Evolutionary conservation across 2,113 vertebrate genomes (phyloP).

Genomic region (Corynorhinus townsendii): DNA sequence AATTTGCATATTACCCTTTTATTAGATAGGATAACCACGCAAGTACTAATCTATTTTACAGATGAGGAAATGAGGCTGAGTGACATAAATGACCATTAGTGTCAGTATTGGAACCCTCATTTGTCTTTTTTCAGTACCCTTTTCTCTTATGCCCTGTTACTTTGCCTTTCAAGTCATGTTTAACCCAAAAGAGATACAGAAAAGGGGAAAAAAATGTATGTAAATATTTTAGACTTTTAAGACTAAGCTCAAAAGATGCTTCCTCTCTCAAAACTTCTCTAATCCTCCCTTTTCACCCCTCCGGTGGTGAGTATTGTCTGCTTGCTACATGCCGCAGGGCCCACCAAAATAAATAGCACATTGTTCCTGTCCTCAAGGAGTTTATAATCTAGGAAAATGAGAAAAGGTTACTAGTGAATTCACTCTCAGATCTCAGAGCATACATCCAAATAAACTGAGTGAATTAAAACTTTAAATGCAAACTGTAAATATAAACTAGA

Average conservation of each 20-base stretch:
- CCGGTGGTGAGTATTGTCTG: not conserved
- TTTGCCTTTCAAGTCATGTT: not conserved
- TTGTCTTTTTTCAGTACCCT: not conserved
- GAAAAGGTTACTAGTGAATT: not conserved
- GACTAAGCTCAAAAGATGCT: not conserved
- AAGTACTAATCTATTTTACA: not conserved
- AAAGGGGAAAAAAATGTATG: not conserved
- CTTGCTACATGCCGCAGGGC: not conserved
- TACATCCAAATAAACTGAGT: not conserved
- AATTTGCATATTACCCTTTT: too few relatives aligned
- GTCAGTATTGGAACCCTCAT: not conserved
- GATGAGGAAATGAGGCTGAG: not conserved
- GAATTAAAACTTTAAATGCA: not conserved
- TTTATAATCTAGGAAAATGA: not conserved
- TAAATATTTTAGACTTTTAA: not conserved
- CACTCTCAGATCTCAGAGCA: not conserved
- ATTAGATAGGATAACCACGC: not conserved
- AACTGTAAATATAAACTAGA: not conserved
- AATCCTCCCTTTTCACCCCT: not conserved
- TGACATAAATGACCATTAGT: not conserved
- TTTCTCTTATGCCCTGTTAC: not conserved
- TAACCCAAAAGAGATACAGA: not conserved
- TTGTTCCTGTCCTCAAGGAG: not conserved
- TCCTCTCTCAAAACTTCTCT: not conserved
- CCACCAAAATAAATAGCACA: not conserved